Evolutionary conservation across 1,140 invertebrate species (phyloP).

Genomic region (Mesaphorura yosii): DNA sequence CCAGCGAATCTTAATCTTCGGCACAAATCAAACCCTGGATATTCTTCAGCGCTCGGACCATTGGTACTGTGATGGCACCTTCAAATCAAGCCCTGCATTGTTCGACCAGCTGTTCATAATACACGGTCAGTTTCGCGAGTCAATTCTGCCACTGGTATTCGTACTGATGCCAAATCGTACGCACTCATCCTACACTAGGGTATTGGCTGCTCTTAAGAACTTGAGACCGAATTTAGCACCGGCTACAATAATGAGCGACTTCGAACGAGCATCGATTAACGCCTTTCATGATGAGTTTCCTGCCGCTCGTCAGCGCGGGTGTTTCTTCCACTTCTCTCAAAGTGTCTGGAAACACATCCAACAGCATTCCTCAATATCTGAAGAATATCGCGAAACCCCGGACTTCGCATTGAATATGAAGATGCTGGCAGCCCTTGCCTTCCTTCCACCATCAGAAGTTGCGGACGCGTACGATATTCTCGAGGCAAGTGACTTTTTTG

Average conservation of each 20-base stretch:
- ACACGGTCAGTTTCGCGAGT: background rate
- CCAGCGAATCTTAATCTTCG: slow-evolving; percentile 3
- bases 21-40: background rate
- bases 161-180: background rate
- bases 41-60: background rate
- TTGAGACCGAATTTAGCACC: slow-evolving; percentile 3
- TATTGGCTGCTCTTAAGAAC: background rate
- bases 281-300: background rate
- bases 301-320: background rate
- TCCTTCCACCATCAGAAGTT: background rate
- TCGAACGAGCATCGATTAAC: slow-evolving; percentile 6
- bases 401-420: background rate
- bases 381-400: background rate
- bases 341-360: slow-evolving; percentile 6
- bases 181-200: background rate
- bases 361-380: background rate
- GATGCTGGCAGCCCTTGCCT: background rate
- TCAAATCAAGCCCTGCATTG: slow-evolving; percentile 1
- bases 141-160: slow-evolving; percentile 3
- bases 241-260: slow-evolving; percentile 5
- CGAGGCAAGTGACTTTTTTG: background rate
- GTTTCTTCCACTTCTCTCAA: slow-evolving; percentile 18
- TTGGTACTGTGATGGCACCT: slow-evolving; percentile 12
- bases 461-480: background rate
- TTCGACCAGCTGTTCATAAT: slow-evolving; percentile 12